Evolutionary conservation across 2,888 invertebrate species (phyloP), one percentile per base, ranked within the genome.

Genomic region (Calliscelio sp.): DNA sequence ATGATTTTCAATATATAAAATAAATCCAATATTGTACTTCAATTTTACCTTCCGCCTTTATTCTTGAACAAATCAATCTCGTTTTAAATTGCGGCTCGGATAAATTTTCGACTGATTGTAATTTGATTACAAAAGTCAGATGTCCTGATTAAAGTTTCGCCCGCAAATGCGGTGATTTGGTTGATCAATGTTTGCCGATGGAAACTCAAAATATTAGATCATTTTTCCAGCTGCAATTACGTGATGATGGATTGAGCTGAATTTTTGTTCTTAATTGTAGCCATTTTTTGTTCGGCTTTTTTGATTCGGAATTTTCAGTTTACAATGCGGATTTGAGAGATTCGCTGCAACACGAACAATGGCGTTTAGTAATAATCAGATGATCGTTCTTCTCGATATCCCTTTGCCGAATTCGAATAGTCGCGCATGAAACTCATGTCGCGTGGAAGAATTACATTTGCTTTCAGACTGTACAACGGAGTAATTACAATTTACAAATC

Each of bases 401-500:
- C 68, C 65, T 68, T 46, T 59, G 75, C 51, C 61, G 41, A 61
- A 74, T 79, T 38, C 25, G 51, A 84, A 71, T 57, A 35, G 24
- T 55, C 59, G 51, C 25, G 66, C 80, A 77, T 66, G 71, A 59
- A 84, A 78, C 77, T 73, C 84, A 78, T 81, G 81, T 81, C 81
- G 49, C 68, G 68, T 51, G 78, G 78, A 84, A 84, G 84, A 84
- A 84, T 84, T 81, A 84, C 84, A 84, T 84, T 84, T 80, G 80
- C 75, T 84, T 80, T 80, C 71, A 68, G 71, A 77, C 71, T 75
- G 59, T 84, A 75, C 66, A 71, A 66, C 66, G 53, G 28, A 75
- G 84, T 80, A 84, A 84, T 84, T 84, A 84, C 84, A 80, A 84
- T 80, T 84, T 84, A 81, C 81, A 84, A 84, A 77, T 84, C 84